A percentile compares a stretch with the other conserved stretches of the same genome.
These are phyloP conservation scores for Trichacis sp. DNA, from an alignment of 2,888 invertebrate genomes.

Conservation along the genomic window DNA sequence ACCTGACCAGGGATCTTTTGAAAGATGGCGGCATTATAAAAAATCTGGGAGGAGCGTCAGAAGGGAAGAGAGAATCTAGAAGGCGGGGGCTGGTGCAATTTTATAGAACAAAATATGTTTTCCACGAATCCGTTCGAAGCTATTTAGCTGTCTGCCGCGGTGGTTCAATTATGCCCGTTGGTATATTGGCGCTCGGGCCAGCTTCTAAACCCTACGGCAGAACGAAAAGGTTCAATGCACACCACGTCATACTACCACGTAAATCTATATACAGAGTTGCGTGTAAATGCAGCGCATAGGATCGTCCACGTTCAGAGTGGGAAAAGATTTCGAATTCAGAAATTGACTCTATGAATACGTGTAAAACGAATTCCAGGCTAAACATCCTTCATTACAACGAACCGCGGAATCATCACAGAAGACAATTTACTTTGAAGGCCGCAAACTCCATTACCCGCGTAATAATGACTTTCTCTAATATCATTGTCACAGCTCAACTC, in stretches of 20 bases:
- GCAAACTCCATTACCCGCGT: conserved; percentile 64
- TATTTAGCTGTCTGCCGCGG: conserved; percentile 49
- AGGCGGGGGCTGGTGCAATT: conserved; percentile 51
- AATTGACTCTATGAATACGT: conserved; percentile 1
- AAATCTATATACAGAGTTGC: conserved; percentile 14
- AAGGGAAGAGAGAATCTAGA: conserved; percentile 18
- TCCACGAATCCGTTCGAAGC: conserved; percentile 59
- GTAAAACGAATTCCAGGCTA: conserved; percentile 8
- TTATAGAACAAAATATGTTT: conserved; percentile 56
- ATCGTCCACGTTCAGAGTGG: no score
- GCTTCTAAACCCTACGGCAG: conserved; percentile 32
- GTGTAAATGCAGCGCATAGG: no score
- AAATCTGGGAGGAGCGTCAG: background rate
- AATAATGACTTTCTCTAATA: conserved; percentile 67
- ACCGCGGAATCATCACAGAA: conserved; percentile 54
- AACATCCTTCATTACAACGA: conserved; percentile 22
- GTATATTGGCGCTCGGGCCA: conserved; percentile 24
- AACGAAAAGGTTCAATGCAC: conserved; percentile 32
- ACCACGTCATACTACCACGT: conserved; percentile 30
- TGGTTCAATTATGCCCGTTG: conserved; percentile 51
- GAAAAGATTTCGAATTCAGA: conserved; percentile 11
- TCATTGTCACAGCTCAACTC: conserved; percentile 47
- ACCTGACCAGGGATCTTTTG: background rate
- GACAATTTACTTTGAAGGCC: conserved; percentile 69
- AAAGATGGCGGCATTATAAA: background rate